Conservation (phyloP, 2,888 invertebrate genomes). For the Camponotus fellah region DNA sequence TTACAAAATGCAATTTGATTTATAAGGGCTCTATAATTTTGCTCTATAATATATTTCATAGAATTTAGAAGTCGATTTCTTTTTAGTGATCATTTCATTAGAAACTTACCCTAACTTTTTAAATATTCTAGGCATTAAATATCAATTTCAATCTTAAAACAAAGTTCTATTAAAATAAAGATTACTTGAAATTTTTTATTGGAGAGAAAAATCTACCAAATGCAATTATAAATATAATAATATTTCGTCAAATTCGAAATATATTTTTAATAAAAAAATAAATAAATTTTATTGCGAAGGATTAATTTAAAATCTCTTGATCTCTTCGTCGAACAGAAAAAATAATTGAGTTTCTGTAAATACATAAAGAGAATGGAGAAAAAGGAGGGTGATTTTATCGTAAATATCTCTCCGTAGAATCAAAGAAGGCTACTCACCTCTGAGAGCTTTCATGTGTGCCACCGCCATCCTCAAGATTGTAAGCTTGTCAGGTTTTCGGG, state of each 20-base stretch:
- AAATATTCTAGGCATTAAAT: neutral
- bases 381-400: neutral
- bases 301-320: neutral
- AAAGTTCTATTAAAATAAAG: neutral
- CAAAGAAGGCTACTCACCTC: conserved; percentile 89
- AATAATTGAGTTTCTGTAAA: neutral
- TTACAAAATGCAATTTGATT: neutral
- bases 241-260: neutral
- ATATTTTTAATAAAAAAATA: neutral
- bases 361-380: neutral
- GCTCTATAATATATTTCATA: neutral
- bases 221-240: neutral
- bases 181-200: neutral
- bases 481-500: conserved; percentile 99
- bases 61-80: neutral
- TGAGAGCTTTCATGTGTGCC: conserved; percentile 99
- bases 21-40: too few relatives aligned
- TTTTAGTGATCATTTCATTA: neutral
- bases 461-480: conserved; percentile 99
- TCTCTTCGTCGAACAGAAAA: neutral
- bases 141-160: neutral
- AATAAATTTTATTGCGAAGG: neutral
- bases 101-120: neutral
- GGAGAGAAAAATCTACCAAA: conserved; percentile 7
- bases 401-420: neutral